Evolutionary conservation across 2,888 invertebrate species (phyloP).

Genomic region (Chorisops tibialis): DNA sequence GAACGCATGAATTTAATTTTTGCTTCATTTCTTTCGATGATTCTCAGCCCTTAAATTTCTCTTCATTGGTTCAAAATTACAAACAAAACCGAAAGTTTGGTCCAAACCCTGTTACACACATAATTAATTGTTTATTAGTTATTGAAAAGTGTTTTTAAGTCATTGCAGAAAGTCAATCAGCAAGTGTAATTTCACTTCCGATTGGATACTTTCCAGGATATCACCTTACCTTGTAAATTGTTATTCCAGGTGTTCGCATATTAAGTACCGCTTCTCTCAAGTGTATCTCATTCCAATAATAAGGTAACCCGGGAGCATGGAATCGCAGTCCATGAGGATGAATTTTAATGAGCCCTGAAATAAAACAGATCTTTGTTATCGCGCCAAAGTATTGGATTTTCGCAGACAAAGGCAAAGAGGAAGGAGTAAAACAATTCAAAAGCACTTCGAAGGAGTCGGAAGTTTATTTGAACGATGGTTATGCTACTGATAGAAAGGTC

Average conservation of each 20-base stretch:
- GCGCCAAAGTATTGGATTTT: slow-evolving; percentile 27
- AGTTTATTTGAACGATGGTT: not conserved
- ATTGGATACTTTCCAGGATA: no score
- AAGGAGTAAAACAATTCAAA: not conserved
- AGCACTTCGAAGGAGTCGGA: not conserved
- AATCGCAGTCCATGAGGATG: slow-evolving; percentile 27
- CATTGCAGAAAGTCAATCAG: no score
- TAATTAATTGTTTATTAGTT: no score
- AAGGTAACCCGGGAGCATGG: no score
- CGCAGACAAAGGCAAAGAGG: slow-evolving; percentile 10
- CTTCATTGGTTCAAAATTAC: no score
- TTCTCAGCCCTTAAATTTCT: no score
- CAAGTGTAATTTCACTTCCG: no score
- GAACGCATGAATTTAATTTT: no score
- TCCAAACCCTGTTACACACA: no score
- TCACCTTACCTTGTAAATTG: not conserved
- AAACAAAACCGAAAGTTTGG: no score
- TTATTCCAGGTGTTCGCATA: slow-evolving; percentile 25
- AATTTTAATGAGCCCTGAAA: slow-evolving; percentile 33
- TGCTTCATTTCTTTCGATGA: no score
- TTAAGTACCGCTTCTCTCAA: slow-evolving; percentile 9
- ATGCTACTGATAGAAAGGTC: not conserved
- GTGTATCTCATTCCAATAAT: not conserved
- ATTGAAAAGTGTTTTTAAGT: no score
- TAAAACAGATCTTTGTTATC: slow-evolving; percentile 30